Evolutionary conservation across 2,113 vertebrate genomes (phyloP), one percentile per base, ranked within the genome.

Genomic region (Tichodroma muraria): DNA sequence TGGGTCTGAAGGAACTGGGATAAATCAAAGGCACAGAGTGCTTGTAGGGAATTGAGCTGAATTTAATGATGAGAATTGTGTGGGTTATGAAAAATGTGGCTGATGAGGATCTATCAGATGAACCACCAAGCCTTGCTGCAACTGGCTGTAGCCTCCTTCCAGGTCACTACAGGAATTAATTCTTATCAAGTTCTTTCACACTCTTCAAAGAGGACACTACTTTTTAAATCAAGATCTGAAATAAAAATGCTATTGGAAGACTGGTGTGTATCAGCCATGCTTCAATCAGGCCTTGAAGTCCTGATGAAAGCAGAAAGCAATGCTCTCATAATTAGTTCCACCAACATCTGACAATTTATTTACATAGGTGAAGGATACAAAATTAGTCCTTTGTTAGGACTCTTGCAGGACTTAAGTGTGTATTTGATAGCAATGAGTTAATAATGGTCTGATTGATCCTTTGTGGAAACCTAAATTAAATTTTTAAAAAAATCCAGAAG

Each of bases 261-360:
- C 50, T 61, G 23, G 37, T 64, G 15, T 68, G 25, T 84, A 87
- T 81, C 1, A n/a, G 84, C 52, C 33, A 27, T 53, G 42, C 57
- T 90, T 93, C 94, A 94, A 49, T 93, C 65, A 79, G 63, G 54
- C 71, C 81, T 92, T 91, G 79, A 93, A 90, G 68, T 90, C 56
- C 68, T 94, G 85, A 88, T 88, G 80, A 83, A 93, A 95, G 75
- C 68, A 66, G 75, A 89, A 95, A 94, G 47, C 56, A 52, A 61
- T 80, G n/a, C 10, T 89, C 60, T 71, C 0, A 0, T 83, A 85
- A 95, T 93, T 94, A 85, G 89, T 94, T 97, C 66, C 59, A 37
- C 81, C 42, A 85, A 85, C 52, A 63, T 33, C 86, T 89, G 60
- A 89, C 53, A 90, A 72, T 80, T 89, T 85, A 72, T 73, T 80